Percentiles rank a stretch among this genome's conserved stretches.
phyloP scores from a whole-genome alignment of 2,113 vertebrate species.

The Rafetus swinhoei region DNA sequence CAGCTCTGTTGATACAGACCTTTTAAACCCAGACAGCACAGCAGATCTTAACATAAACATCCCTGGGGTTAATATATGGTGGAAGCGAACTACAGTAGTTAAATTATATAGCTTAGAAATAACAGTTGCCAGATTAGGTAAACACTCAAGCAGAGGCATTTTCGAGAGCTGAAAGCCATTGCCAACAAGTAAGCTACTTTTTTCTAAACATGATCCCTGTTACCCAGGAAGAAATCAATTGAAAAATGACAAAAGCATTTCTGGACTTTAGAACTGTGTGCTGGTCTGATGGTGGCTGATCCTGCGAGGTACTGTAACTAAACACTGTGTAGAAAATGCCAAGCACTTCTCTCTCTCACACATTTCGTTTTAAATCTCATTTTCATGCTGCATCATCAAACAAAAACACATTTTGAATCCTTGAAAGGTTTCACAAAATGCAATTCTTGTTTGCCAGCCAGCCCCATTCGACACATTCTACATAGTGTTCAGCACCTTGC shows the following conservation, averaged over 20 bases:
- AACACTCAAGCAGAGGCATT: neutral
- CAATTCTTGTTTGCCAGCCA: neutral
- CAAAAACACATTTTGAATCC: neutral
- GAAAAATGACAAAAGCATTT: neutral
- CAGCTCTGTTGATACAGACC: neutral
- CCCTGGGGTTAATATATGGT: neutral
- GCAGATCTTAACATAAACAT: neutral
- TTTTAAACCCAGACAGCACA: accelerated
- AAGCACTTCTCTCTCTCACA: neutral
- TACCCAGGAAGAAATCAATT: neutral
- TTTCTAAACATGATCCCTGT: neutral
- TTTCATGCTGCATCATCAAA: neutral
- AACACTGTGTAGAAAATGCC: neutral
- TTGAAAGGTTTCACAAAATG: neutral
- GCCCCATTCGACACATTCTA: accelerated
- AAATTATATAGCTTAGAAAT: conserved; percentile 26
- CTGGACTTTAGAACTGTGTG: conserved; percentile 34
- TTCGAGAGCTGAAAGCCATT: neutral
- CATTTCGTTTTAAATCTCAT: neutral
- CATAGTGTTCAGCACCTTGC: neutral
- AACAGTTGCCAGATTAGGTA: neutral
- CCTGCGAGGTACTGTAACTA: neutral
- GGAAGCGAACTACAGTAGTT: neutral
- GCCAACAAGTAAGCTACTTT: neutral
- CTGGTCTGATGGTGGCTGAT: neutral